Evolutionary conservation across 2,797 vertebrate species (phyloP), one percentile per base, ranked within the genome.

Genomic region (Halcyon leucocephala): DNA sequence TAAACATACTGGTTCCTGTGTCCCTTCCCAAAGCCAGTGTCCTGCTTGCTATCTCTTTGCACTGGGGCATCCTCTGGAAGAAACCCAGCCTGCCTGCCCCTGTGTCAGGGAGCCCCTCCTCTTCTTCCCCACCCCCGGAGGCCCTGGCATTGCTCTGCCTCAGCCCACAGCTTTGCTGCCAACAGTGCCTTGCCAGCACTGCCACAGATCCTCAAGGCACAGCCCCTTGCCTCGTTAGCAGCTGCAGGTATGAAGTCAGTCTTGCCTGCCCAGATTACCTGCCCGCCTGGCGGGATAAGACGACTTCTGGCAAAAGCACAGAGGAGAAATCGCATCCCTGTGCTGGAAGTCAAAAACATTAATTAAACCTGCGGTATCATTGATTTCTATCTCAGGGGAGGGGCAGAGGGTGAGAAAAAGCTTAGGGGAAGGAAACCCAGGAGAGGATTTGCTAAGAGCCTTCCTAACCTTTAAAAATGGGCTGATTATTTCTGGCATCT

Each of bases 391-490:
- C 94, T 95, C 66, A 61, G 37, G 82, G 86, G 90, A 95, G 95
- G 86, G 88, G 82, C 77, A 93, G 62, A 86, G 70, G 77, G 92
- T 95, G 94, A 95, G 93, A 95, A 96, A 96, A 95, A 92, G 82
- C 83, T 82, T 2, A 0, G 8, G 80, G 66, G 66, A 82, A 96
- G 62, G 83, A 95, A 96, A 93, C 58, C 19, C 8, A 16, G 16
- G n/a, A 57, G 14, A 92, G 20, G 29, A 66, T 69, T 93, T 92
- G n/a, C 4, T 46, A 54, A 51, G 39, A 96, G 51, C 61, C 69
- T 90, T 91, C 58, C 62, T 76, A 76, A 74, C 54, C 58, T 69
- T 92, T 90, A 64, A 57, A 91, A 95, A 67, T 35, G 29, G 54
- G 21, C 48, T 76, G 58, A 35, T 72, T 76, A 55, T 70, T 90